A percentile compares a stretch with the other conserved stretches of the same genome.
phyloP scores from a whole-genome alignment of 1,140 invertebrate genomes.

The Chlorops oryzae region DNA sequence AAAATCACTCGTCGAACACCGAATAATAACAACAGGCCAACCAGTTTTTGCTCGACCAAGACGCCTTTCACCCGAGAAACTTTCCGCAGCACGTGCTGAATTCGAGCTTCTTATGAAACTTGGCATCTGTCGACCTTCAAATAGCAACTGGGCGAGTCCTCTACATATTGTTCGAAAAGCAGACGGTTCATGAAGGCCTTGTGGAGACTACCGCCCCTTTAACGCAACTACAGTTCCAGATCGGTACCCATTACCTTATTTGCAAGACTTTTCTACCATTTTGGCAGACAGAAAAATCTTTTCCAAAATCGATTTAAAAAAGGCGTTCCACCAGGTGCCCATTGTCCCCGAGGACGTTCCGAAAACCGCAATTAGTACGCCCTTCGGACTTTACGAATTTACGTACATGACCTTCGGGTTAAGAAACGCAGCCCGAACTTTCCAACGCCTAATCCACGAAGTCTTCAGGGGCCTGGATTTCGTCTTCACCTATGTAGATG shows the following conservation, averaged over 20 bases:
- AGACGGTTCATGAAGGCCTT: slow-evolving; percentile 42
- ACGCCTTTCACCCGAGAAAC: slow-evolving; percentile 32
- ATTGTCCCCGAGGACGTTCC: slow-evolving; percentile 33
- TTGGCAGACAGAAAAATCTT: slow-evolving; percentile 43
- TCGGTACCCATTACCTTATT: slow-evolving; percentile 42
- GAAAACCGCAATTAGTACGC: slow-evolving; percentile 45
- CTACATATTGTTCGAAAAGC: slow-evolving; percentile 47
- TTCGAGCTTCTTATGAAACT: too few relatives aligned
- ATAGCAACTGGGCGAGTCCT: slow-evolving; percentile 27
- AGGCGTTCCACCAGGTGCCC: slow-evolving; percentile 50
- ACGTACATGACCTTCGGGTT: slow-evolving; percentile 31
- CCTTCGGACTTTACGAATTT: slow-evolving; percentile 35
- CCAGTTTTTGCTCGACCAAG: slow-evolving; percentile 33
- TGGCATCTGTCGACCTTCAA: slow-evolving; percentile 31
- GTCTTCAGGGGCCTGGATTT: slow-evolving; percentile 26
- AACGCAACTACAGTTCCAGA: slow-evolving; percentile 47
- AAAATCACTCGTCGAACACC: slow-evolving; percentile 18
- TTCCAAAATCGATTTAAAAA: slow-evolving; percentile 47
- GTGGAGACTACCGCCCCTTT: slow-evolving; percentile 49
- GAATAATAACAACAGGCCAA: slow-evolving; percentile 28
- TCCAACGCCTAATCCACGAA: slow-evolving; percentile 17
- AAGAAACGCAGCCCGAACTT: slow-evolving; percentile 25
- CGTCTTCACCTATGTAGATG: slow-evolving; percentile 50
- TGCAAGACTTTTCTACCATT: slow-evolving; percentile 34
- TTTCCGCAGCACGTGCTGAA: too few relatives aligned